Conservation (phyloP, 2,888 invertebrate species). For the Caenorhabditis uteleia region DNA sequence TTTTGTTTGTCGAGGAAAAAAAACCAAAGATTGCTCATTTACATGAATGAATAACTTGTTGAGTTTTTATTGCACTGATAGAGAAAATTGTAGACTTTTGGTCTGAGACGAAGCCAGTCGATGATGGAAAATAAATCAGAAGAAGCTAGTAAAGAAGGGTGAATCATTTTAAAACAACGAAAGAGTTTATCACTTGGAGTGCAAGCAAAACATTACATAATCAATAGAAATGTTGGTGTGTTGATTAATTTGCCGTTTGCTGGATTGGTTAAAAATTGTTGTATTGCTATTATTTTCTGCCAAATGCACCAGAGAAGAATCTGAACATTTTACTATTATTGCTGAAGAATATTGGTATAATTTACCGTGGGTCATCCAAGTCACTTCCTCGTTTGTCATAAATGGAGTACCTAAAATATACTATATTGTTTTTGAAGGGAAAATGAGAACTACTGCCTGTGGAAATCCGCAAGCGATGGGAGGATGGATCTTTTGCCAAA, state of each 20-base stretch:
- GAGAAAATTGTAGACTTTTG: too few relatives aligned
- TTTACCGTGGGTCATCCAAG: slow-evolving; percentile 34
- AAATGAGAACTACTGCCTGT: neutral
- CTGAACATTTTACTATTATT: slow-evolving; percentile 7
- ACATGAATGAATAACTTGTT: too few relatives aligned
- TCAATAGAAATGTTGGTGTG: neutral
- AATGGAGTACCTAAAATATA: slow-evolving; percentile 26
- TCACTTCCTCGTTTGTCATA: slow-evolving; percentile 37
- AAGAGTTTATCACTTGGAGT: slow-evolving; percentile 35
- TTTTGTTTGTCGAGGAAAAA: too few relatives aligned
- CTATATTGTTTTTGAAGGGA: neutral
- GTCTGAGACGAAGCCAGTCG: too few relatives aligned
- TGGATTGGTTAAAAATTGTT: neutral
- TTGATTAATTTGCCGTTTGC: neutral
- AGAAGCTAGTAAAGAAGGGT: too few relatives aligned
- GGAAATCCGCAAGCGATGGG: slow-evolving; percentile 21
- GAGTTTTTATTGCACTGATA: too few relatives aligned
- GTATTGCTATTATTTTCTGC: slow-evolving; percentile 27
- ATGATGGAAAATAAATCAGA: too few relatives aligned
- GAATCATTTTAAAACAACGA: slow-evolving; percentile 33
- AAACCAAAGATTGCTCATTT: too few relatives aligned
- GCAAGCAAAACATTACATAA: slow-evolving; percentile 13
- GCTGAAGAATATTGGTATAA: neutral
- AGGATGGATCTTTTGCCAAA: slow-evolving; percentile 34
- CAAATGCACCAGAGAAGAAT: slow-evolving; percentile 39